Base-by-base conservation (phyloP, 2,113 vertebrate genomes). In the Malurus elegans region DNA sequence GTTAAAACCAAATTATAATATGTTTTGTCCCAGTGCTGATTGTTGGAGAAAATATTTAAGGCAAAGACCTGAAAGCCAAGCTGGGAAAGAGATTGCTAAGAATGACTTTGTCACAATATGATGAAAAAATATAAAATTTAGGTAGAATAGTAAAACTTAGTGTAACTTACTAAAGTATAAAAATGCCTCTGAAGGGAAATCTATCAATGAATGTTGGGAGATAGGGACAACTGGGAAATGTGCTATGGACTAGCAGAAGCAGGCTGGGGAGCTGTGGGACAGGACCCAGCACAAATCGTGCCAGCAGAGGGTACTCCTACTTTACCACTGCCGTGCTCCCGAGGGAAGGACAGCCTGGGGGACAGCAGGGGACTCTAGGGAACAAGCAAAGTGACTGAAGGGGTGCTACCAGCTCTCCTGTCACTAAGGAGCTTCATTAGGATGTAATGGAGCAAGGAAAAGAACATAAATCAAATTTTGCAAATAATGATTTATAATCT, bases 261-360 rank as follows among this genome's bases (percentile, higher is more conserved):
- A 14, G 48, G 10, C 4, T 8, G 72, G 44, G 34, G 69, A 85
- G 84, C 44, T 44, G 8, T 2, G 48, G 62, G 70, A 57, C 40
- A 24, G 56, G 86, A 73, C 28, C 26, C 32, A 67, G 44, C 67
- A 81, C 91, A 74, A n/a, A 72, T 26, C 17, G 3, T 15, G 73
- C 94, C 96, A 96, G 91, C 75, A 96, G 96, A 95, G 97, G 96
- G 93, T 73, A 93, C 84, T 95, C 79, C 44, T 8, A 69, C 69
- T 36, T 79, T 14, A 80, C 8, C 28, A 14, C 88, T 38, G 57
- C 16, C 10, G 5, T 1, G 50, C 61, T 67, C 23, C 34, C 14
- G 5, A 12, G 20, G 47, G 38, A 44, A 45, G 36, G 14, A 11
- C 8, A 23, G 24, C 54, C 58, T 20, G 28, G 19, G 44, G 32